A percentile compares a stretch with the other conserved stretches of the same genome.
These are phyloP conservation scores for Amblyteles armatorius DNA, from an alignment of 2,888 invertebrate species.

Conservation along the genomic window DNA sequence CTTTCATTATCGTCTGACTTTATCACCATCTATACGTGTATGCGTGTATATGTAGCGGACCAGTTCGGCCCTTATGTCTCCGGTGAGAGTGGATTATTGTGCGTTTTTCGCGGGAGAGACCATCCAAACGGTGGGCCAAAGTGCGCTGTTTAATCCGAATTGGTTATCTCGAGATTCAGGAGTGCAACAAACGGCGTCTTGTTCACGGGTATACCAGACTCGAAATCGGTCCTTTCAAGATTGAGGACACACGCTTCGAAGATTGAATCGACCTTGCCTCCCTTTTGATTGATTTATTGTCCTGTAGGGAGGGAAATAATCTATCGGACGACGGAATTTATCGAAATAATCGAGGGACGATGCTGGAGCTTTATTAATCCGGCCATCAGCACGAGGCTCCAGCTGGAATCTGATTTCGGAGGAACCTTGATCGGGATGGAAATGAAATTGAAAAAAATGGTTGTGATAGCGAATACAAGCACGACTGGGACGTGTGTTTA, in stretches of 20 bases:
- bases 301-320: background rate
- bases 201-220: constrained; percentile 69
- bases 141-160: constrained; percentile 75
- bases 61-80: constrained; percentile 35
- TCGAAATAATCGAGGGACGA: background rate
- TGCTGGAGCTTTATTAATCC: background rate
- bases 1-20: constrained; percentile 73
- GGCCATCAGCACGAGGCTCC: too few species aligned
- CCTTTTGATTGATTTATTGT: background rate
- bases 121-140: constrained; percentile 52
- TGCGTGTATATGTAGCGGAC: background rate
- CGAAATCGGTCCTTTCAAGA: background rate
- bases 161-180: constrained; percentile 80
- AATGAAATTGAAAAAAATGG: background rate
- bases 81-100: constrained; percentile 16
- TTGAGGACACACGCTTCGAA: background rate
- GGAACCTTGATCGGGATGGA: background rate
- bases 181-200: constrained; percentile 79
- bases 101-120: constrained; percentile 41
- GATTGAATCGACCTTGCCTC: background rate
- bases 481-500: background rate
- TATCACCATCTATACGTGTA: constrained; percentile 54
- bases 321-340: background rate
- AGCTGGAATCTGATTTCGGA: background rate
- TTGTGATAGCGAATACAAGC: background rate